phyloP scores from a whole-genome alignment of 2,888 invertebrate genomes.

The Pachliopta kotzebuea region DNA sequence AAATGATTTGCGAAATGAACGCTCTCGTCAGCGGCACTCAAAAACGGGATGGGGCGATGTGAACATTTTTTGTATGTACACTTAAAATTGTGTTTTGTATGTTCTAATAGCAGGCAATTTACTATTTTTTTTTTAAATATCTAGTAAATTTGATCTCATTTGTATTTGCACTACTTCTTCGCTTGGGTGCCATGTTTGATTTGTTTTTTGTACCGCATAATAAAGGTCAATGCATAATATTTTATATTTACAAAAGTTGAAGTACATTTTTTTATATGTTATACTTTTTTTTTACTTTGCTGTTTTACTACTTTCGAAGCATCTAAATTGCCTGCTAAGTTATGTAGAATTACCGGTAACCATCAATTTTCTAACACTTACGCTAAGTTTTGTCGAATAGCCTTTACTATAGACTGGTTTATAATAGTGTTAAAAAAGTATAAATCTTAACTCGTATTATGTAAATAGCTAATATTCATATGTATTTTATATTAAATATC shows the following conservation, averaged over 20 bases:
- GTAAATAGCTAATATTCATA: constrained; percentile 80
- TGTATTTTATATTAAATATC: constrained; percentile 79
- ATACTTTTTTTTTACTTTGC: constrained; percentile 33
- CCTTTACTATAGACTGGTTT: constrained; percentile 80
- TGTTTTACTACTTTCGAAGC: constrained; percentile 36
- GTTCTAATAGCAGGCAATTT: constrained; percentile 70
- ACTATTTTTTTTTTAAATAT: constrained; percentile 30
- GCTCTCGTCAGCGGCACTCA: constrained; percentile 26
- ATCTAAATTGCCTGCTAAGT: constrained; percentile 73
- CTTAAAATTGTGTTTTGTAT: constrained; percentile 54
- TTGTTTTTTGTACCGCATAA: constrained; percentile 60
- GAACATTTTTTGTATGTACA: constrained; percentile 40
- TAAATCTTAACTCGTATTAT: constrained; percentile 78
- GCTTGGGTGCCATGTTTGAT: constrained; percentile 67
- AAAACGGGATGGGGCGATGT: constrained; percentile 26
- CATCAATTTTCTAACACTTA: constrained; percentile 72
- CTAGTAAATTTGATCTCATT: constrained; percentile 72
- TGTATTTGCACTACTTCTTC: constrained; percentile 56
- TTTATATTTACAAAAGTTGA: constrained; percentile 41
- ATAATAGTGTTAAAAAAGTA: constrained; percentile 75
- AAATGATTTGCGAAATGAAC: constrained; percentile 29
- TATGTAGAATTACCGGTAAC: constrained; percentile 50
- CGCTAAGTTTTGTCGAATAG: constrained; percentile 77
- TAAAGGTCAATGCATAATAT: constrained; percentile 65
- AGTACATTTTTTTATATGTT: constrained; percentile 37